Conservation (phyloP, 1,140 invertebrate species). For the Meloidogyne exigua region DNA sequence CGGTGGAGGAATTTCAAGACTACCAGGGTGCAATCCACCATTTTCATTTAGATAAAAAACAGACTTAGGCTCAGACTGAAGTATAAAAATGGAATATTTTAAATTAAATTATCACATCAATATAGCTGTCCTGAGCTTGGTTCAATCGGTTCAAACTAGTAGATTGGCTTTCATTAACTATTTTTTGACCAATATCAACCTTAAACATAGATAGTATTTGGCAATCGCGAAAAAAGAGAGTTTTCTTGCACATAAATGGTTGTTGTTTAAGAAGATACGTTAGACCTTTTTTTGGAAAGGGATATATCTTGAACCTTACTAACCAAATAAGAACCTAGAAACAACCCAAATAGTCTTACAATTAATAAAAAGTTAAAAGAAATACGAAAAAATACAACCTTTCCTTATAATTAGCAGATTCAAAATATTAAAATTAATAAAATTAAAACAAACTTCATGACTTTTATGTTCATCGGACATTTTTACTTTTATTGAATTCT, state of each 20-base stretch:
- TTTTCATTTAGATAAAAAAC: constrained; percentile 37
- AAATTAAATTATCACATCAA: not conserved
- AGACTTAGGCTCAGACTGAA: constrained; percentile 17
- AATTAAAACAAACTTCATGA: not conserved
- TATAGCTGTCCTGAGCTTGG: not conserved
- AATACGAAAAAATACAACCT: too few relatives aligned
- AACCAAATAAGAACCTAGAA: too few relatives aligned
- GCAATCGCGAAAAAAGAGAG: too few relatives aligned
- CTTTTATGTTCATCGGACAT: not conserved
- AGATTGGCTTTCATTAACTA: not conserved
- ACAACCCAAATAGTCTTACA: too few relatives aligned
- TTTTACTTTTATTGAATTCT: not conserved
- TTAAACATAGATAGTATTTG: too few relatives aligned
- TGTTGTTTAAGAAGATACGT: too few relatives aligned
- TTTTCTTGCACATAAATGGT: too few relatives aligned
- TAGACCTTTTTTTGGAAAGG: too few relatives aligned
- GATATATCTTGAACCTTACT: too few relatives aligned
- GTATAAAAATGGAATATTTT: not conserved
- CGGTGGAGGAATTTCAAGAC: constrained; percentile 36
- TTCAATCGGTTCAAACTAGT: not conserved
- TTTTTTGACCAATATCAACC: not conserved
- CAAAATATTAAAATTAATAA: not conserved
- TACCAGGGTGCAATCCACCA: constrained; percentile 31
- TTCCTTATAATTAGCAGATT: too few relatives aligned
- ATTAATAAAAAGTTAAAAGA: too few relatives aligned